Evolutionary conservation across 2,113 vertebrate species (phyloP).

Genomic region (Cromileptes altivelis): DNA sequence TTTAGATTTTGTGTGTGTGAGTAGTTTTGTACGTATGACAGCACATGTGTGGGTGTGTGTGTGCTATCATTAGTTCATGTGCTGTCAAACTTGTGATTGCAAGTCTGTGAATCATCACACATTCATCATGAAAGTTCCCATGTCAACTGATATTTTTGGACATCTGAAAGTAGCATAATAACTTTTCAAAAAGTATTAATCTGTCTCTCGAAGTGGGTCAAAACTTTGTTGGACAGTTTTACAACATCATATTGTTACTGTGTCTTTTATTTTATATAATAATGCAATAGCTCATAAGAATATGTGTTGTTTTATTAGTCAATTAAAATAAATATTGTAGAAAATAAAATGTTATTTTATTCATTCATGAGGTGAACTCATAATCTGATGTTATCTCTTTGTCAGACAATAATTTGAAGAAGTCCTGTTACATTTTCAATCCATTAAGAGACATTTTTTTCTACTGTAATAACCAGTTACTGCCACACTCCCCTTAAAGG

Average conservation of each 20-base stretch:
- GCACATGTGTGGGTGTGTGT: not conserved
- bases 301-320: not conserved
- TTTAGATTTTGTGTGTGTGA: not conserved
- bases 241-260: not conserved
- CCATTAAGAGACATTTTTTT: not conserved
- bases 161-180: not conserved
- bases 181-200: not conserved
- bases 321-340: not conserved
- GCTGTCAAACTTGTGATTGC: not conserved
- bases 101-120: conserved; percentile 21
- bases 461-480: not conserved
- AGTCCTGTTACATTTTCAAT: not conserved
- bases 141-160: not conserved
- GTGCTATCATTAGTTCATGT: not conserved
- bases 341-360: not conserved
- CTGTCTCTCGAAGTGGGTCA: not conserved
- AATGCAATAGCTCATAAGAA: not conserved
- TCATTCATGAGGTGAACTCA: not conserved
- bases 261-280: not conserved
- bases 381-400: not conserved
- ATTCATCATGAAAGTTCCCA: not conserved
- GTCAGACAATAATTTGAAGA: not conserved
- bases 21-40: not conserved
- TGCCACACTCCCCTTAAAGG: not conserved
- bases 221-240: not conserved